Evolutionary conservation across 2,888 invertebrate species (phyloP).

Genomic region (Lepidochrysops patricia): DNA sequence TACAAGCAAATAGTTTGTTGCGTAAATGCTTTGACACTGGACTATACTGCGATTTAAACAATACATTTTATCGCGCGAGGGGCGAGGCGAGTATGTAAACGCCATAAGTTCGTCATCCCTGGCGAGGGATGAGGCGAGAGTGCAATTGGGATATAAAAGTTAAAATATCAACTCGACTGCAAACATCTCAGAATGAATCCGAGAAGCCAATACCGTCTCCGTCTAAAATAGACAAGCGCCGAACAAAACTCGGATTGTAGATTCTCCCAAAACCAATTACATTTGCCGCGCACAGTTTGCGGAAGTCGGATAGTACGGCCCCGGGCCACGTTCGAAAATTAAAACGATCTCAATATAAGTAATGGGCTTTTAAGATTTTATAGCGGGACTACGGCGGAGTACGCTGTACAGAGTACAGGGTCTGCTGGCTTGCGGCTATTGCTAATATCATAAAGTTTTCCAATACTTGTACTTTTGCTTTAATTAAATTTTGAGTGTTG

Average conservation of each 20-base stretch:
- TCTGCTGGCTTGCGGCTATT: slow-evolving; percentile 19
- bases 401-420: slow-evolving; percentile 23
- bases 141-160: background rate
- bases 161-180: background rate
- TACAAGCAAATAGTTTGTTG: too few species aligned
- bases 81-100: too few species aligned
- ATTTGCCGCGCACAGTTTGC: slow-evolving; percentile 30
- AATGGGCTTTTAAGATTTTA: slow-evolving; percentile 36
- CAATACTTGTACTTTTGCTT: background rate
- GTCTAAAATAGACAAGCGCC: slow-evolving; percentile 20
- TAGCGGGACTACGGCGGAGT: slow-evolving; percentile 30
- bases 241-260: slow-evolving; percentile 13
- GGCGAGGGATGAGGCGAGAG: too few species aligned
- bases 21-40: too few species aligned
- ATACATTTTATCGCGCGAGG: too few species aligned
- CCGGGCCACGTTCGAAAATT: slow-evolving; percentile 30
- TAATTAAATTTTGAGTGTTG: background rate
- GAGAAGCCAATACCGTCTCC: slow-evolving; percentile 20
- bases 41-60: too few species aligned
- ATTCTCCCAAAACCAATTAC: slow-evolving; percentile 35
- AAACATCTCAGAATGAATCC: slow-evolving; percentile 9
- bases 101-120: too few species aligned
- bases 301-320: slow-evolving; percentile 26
- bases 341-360: slow-evolving; percentile 35
- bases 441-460: slow-evolving; percentile 26